Evolutionary conservation across 2,113 vertebrate species (phyloP).

Genomic region (Ammodytes marinus): DNA sequence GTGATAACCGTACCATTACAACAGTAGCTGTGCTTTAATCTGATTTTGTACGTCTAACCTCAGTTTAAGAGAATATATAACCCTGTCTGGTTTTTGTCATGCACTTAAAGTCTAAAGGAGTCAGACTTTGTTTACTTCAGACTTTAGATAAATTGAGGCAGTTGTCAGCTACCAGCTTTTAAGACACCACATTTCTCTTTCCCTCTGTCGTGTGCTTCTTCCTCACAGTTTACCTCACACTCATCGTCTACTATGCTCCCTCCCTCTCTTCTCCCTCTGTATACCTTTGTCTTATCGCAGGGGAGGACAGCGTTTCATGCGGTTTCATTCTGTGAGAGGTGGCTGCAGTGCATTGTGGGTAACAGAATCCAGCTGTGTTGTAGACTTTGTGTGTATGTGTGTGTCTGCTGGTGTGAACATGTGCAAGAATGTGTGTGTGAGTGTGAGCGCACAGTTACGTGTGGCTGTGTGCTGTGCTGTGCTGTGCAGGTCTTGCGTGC

Average conservation of each 20-base stretch:
- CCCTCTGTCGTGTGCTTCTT: neutral
- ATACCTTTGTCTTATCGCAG: slow-evolving; percentile 53
- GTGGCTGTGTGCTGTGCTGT: slow-evolving; percentile 9
- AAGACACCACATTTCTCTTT: slow-evolving; percentile 10
- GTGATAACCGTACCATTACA: neutral
- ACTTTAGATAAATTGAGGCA: slow-evolving; percentile 33
- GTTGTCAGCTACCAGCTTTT: slow-evolving; percentile 12
- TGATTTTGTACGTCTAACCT: neutral
- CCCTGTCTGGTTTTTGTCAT: slow-evolving; percentile 27
- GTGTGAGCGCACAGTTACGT: slow-evolving; percentile 10
- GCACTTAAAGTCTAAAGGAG: neutral
- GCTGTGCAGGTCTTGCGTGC: slow-evolving; percentile 25
- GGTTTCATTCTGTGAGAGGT: slow-evolving; percentile 68
- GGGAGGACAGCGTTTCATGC: slow-evolving; percentile 64
- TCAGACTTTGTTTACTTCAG: slow-evolving; percentile 34
- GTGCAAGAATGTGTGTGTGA: slow-evolving; percentile 49
- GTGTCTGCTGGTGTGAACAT: slow-evolving; percentile 49
- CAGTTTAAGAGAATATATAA: neutral
- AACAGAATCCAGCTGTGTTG: slow-evolving; percentile 79
- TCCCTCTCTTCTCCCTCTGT: neutral
- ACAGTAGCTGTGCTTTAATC: neutral
- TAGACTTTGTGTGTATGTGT: slow-evolving; percentile 25
- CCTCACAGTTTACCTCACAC: slow-evolving; percentile 17
- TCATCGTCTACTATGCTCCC: neutral
- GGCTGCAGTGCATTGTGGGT: slow-evolving; percentile 74